phyloP scores from a whole-genome alignment of 2,888 invertebrate genomes.

The Archips crataeganus region DNA sequence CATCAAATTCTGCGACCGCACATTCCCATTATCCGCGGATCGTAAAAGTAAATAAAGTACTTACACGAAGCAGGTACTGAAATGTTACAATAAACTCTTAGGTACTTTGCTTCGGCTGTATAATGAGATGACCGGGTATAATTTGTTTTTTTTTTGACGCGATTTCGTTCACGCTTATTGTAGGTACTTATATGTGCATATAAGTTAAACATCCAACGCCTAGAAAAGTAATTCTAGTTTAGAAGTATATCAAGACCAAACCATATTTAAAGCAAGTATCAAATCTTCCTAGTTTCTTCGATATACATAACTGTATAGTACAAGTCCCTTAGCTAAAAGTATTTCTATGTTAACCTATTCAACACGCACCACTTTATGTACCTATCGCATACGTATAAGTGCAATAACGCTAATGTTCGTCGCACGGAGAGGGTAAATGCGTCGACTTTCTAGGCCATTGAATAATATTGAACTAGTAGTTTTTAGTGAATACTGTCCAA shows the following conservation, averaged over 20 bases:
- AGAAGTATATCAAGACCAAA: not conserved
- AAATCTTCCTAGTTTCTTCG: not conserved
- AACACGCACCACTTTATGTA: not conserved
- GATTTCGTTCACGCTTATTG: no score
- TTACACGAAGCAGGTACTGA: not conserved
- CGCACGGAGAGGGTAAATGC: conserved; percentile 6
- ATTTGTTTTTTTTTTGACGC: no score
- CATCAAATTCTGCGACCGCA: conserved; percentile 2
- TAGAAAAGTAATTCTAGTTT: not conserved
- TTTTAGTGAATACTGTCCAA: not conserved
- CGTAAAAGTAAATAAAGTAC: conserved; percentile 3
- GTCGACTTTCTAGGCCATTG: conserved; percentile 7
- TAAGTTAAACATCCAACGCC: no score
- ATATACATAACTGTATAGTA: not conserved
- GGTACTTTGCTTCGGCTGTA: not conserved
- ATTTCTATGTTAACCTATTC: not conserved
- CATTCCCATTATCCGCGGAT: not conserved
- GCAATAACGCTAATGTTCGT: conserved; percentile 22
- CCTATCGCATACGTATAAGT: not conserved
- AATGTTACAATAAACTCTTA: not conserved
- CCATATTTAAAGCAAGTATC: not conserved
- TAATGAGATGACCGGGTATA: not conserved
- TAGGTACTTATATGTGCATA: no score
- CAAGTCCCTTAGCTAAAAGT: not conserved
- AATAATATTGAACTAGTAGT: not conserved